Conservation (phyloP, 2,888 invertebrate species). For the Erannis defoliaria region DNA sequence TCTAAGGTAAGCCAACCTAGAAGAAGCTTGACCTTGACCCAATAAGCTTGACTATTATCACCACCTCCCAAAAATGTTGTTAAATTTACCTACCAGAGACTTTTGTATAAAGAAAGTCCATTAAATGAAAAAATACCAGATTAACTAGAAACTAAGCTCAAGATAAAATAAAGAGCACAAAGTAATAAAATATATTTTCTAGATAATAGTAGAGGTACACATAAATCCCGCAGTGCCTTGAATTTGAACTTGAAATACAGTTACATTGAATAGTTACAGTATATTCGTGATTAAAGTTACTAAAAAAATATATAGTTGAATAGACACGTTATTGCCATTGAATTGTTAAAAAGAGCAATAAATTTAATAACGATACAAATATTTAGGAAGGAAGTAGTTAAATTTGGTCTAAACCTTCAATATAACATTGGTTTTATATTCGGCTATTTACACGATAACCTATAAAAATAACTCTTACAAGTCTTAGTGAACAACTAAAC, state of each 20-base stretch:
- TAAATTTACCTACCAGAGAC: too few relatives aligned
- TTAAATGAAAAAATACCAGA: too few relatives aligned
- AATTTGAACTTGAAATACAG: slow-evolving; percentile 27
- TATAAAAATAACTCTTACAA: neutral
- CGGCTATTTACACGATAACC: neutral
- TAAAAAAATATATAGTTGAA: slow-evolving; percentile 23
- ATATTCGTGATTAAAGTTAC: slow-evolving; percentile 14
- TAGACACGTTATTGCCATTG: slow-evolving; percentile 30
- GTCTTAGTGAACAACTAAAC: neutral
- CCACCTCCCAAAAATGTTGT: too few relatives aligned
- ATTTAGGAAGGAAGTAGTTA: slow-evolving; percentile 15
- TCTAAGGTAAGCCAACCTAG: too few relatives aligned
- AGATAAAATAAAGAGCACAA: too few relatives aligned
- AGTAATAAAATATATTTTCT: too few relatives aligned
- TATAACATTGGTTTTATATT: neutral
- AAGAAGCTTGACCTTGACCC: too few relatives aligned
- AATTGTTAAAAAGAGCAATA: slow-evolving; percentile 5
- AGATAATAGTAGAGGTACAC: too few relatives aligned
- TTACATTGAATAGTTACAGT: slow-evolving; percentile 3
- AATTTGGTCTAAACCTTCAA: neutral
- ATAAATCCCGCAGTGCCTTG: slow-evolving; percentile 1
- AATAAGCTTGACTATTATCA: too few relatives aligned
- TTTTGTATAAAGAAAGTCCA: too few relatives aligned
- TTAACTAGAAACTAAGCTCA: too few relatives aligned
- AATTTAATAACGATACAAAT: neutral